Evolutionary conservation across 2,888 invertebrate genomes (phyloP), one percentile per base, ranked within the genome.

Genomic region (Trichogramma evanescens): DNA sequence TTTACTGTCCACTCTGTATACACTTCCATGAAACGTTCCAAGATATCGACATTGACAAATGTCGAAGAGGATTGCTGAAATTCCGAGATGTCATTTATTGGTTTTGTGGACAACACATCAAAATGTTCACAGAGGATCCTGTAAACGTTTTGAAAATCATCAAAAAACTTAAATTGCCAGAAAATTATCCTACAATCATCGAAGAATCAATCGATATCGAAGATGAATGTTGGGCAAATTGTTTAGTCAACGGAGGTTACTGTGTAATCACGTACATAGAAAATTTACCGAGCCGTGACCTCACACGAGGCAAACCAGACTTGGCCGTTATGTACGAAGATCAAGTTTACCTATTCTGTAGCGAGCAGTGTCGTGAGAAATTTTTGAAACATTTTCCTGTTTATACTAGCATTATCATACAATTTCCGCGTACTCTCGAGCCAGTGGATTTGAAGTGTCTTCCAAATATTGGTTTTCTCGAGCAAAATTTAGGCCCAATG

Each of bases 201-300:
- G 50, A 66, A n/a, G 66, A 71, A 9, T 63, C 64, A 8, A 63
- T 79, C 56, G 72, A 80, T 53, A 72, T 81, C 1, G 76, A 79
- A 59, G 76, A 76, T 42, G 41, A 61, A 9, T 72, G 82, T 40
- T 76, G 80, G 69, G 63, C 68, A n/a, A 66, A 67, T 38, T 74
- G 76, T 56, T 72, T 83, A 43, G 81, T 81, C 64, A 81, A 82
- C 72, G 75, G 81, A 62, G 87, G 87, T 1, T 73, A 80, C 61
- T 88, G 88, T 70, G 78, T 85, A 40, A 84, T 86, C 0, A 84
- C 84, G 41, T 86, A 84, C 68, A 81, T 81, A 52, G 80, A 83
- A 64, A 79, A 81, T 66, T 73, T 82, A 60, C 83, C 84, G 4
- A 67, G 76, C 2, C 80, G 82, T 65, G 76, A 72, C 56, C 69